phyloP scores from a whole-genome alignment of 2,797 vertebrate genomes.

The Acridotheres tristis region DNA sequence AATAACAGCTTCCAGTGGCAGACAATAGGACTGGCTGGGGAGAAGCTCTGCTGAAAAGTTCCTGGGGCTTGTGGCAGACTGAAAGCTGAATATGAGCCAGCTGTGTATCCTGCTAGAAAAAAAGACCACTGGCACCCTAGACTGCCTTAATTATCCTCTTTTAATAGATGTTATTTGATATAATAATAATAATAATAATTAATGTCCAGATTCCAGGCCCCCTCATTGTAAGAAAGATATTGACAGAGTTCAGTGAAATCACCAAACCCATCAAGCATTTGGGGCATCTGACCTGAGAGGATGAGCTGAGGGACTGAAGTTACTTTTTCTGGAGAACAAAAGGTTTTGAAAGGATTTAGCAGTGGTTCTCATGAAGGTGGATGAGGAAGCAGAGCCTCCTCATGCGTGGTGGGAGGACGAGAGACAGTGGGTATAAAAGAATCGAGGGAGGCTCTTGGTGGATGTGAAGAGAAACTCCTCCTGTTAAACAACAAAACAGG shows the following conservation, averaged over 20 bases:
- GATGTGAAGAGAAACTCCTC: not conserved
- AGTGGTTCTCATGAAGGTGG: not conserved
- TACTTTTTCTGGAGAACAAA: not conserved
- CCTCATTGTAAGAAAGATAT: not conserved
- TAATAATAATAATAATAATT: not conserved
- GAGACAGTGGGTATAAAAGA: not conserved
- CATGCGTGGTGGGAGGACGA: not conserved
- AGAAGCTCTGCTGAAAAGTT: not conserved
- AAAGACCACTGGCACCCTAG: not conserved
- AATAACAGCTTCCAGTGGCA: not conserved
- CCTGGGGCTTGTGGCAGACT: not conserved
- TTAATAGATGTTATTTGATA: not conserved
- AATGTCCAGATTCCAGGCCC: not conserved
- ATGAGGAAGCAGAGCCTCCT: not conserved
- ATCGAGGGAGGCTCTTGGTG: accelerated
- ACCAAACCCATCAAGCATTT: not conserved
- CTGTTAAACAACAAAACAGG: not conserved
- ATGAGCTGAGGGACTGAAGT: not conserved
- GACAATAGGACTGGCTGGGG: not conserved
- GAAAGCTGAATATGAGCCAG: not conserved
- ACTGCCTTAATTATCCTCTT: not conserved
- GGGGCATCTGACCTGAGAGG: not conserved
- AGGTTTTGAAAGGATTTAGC: not conserved
- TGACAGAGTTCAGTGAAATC: not conserved
- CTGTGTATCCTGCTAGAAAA: not conserved